A percentile compares a stretch with the other conserved stretches of the same genome.
These are phyloP conservation scores for Dynastes maya DNA, from an alignment of 2,888 invertebrate species.

Conservation along the genomic window DNA sequence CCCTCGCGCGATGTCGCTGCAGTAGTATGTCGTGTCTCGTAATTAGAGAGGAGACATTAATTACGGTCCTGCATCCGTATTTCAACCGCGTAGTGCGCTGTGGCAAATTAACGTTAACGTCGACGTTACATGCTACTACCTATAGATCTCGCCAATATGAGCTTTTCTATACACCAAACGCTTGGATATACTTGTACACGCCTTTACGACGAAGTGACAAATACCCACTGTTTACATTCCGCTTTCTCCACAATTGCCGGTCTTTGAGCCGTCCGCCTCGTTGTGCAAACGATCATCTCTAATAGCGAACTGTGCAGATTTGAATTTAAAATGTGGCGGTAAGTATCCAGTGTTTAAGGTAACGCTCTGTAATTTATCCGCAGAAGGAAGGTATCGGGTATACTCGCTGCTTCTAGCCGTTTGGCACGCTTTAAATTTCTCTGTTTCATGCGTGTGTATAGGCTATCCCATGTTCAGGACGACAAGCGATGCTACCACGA, in stretches of 20 bases:
- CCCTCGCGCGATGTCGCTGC: no score
- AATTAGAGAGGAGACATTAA: conserved; percentile 38
- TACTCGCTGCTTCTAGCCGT: not conserved
- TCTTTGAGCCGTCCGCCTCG: not conserved
- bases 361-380: conserved; percentile 15
- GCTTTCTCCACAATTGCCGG: conserved; percentile 30
- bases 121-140: not conserved
- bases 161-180: conserved; percentile 12
- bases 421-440: conserved; percentile 19
- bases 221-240: conserved; percentile 37
- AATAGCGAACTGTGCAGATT: not conserved
- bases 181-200: conserved; percentile 13
- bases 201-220: conserved; percentile 27
- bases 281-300: conserved; percentile 10
- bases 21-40: not conserved
- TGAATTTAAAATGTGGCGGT: conserved; percentile 28
- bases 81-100: conserved; percentile 8
- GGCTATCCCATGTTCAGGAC: not conserved
- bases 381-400: conserved; percentile 17
- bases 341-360: conserved; percentile 6
- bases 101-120: conserved; percentile 35
- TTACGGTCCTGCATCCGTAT: conserved; percentile 24
- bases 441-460: not conserved
- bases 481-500: not conserved
- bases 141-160: not conserved